Evolutionary conservation across 2,113 vertebrate species (phyloP), one percentile per base, ranked within the genome.

Genomic region (Vulpes vulpes): DNA sequence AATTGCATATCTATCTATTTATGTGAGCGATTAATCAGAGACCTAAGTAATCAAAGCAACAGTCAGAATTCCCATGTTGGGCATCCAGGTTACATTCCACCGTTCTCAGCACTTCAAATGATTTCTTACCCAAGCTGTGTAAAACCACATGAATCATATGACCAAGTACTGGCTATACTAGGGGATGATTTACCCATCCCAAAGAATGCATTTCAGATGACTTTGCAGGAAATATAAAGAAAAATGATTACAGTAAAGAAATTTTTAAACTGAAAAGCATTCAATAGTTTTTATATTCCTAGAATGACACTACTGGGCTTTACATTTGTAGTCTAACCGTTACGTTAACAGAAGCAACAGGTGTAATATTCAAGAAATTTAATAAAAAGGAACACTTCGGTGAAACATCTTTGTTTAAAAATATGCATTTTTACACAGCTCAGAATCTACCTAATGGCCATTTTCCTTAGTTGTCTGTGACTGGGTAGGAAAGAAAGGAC

Each of bases 21-120:
- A 83, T 96, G 93, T 93, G 94, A 98, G 89, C 89, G 96, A 98
- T 98, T 98, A 98, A 98, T 98, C 98, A 98, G 83, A 95, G 64
- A 69, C 71, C 79, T 83, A 76, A 86, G 95, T 71, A 97, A 97
- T 98, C 98, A 98, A 93, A 80, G 90, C 87, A 92, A 51, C 92
- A 94, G 96, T 93, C 35, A 87, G 97, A 98, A 98, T 97, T 98
- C 90, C 97, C 97, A 95, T 81, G 94, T 95, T 96, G 95, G 87
- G 84, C 91, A 97, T 98, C 97, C 96, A 96, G 73, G 86, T 82
- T 96, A 94, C 93, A 95, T 53, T 89, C 38, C 87, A 82, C 55
- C 76, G 0, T 85, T 98, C 94, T 96, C 76, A 98, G 93, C 96
- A 98, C 97, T 98, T 98, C 84, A 96, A 96, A 73, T 98, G 97